Evolutionary conservation across 2,113 vertebrate species (phyloP), one percentile per base, ranked within the genome.

Genomic region (Myanophis thanlyinensis): DNA sequence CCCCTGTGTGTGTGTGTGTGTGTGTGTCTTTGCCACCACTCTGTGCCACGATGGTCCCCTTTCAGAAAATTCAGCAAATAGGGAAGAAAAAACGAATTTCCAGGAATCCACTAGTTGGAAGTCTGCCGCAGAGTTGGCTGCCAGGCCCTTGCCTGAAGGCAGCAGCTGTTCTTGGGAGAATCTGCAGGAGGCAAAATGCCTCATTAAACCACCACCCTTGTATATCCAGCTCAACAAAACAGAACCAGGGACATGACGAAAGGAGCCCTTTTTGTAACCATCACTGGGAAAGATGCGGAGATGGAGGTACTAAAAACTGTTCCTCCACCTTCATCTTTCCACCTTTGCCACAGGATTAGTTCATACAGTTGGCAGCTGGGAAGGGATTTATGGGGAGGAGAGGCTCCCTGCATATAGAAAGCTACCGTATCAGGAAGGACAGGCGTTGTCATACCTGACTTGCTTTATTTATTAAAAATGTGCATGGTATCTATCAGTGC

Each of bases 111-210:
- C 35, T 44, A 40, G 67, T 18, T 35, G 87, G n/a, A 56, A 84
- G 9, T n/a, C 25, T 44, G 4, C 59, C 59, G 44, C 30, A 46
- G 40, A 48, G 23, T 53, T 23, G 54, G 11, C 84, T 35, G 92
- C 13, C 92, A 1, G 2, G 5, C 44, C 49, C 52, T 73, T 0
- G 9, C 53, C 62, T 44, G 1, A 0, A 1, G 49, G 87, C 91
- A 89, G 91, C 85, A 46, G 67, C 47, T 87, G 87, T n/a, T 84
- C n/a, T 46, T 90, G 89, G 89, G 89, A 89, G 90, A 91, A 93
- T 86, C 44, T 52, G 40, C 49, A 93, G 73, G 40, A 9, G 90
- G 44, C 3, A 3, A 35, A 88, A 91, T 49, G 67, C 73, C 87
- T 91, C 46, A 85, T 93, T 91, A 89, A 91, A 40, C 3, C 0